Base-by-base conservation (phyloP, 2,113 vertebrate genomes). In the Salvelinus fontinalis region DNA sequence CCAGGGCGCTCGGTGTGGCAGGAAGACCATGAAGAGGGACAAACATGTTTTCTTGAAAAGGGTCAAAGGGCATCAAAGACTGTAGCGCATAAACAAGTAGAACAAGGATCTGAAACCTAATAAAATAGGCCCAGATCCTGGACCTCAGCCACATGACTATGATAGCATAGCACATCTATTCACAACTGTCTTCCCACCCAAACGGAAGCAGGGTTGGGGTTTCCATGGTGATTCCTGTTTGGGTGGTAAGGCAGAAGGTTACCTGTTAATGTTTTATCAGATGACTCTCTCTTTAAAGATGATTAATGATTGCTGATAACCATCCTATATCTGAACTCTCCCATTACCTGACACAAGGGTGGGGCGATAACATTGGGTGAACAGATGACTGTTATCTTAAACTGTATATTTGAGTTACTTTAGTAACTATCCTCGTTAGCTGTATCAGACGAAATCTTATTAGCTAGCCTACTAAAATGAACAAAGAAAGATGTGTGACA, bases 21-120 rank as follows among this genome's bases (percentile, higher is more conserved):
- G 87, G 86, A 91, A 79, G 69, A 77, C 80, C 78, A 74, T 13
- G 70, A 20, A 71, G 76, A 84, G 78, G 27, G 81, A 88, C 84
- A 89, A 84, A 80, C 81, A 82, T 87, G 87, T 91, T 90, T 88
- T 91, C 88, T 90, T 89, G 77, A 85, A 82, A 81, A 86, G 87
- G 84, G 85, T 87, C 82, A 81, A 77, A 83, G 86, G 85, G 85
- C 87, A 88, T 89, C 60, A 69, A 73, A 64, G 70, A 69, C 51
- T 5, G 22, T 44, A 27, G 29, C 48, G 67, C 74, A 67, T 71
- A 71, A 72, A 54, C 69, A 75, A 80, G 48, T 20, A 1, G 48
- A 44, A n/a, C 11, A 16, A 6, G 29, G 48, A 18, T 44, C 51
- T 4, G 24, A 67, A 67, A 29, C 22, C 13, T 49, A 31, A 65